phyloP scores from a whole-genome alignment of 2,888 invertebrate genomes.

The Erebia aethiops region DNA sequence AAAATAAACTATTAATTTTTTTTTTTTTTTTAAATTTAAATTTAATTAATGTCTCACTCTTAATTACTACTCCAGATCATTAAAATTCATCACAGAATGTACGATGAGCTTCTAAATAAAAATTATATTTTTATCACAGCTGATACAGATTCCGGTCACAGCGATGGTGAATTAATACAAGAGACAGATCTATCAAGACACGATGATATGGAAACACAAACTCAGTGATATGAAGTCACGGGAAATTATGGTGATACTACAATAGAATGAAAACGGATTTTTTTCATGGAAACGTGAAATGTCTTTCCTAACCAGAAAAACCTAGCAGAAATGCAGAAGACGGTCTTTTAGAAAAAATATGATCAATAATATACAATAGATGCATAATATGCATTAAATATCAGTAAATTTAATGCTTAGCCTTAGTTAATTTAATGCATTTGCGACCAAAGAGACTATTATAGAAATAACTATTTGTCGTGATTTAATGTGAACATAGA shows the following conservation, averaged over 20 bases:
- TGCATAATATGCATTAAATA: not conserved
- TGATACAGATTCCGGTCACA: constrained; percentile 66
- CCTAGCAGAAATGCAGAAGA: no score
- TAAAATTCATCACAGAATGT: not conserved
- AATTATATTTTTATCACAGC: constrained; percentile 45
- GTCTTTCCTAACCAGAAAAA: no score
- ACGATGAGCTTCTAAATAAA: not conserved
- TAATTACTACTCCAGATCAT: not conserved
- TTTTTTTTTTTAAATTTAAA: no score
- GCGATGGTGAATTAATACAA: constrained; percentile 62
- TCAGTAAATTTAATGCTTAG: no score
- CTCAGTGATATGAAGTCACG: constrained; percentile 18
- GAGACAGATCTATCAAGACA: constrained; percentile 66
- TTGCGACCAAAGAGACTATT: constrained; percentile 6
- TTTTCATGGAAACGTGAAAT: no score
- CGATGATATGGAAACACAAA: constrained; percentile 63
- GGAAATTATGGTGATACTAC: constrained; percentile 1
- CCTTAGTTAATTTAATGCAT: constrained; percentile 9
- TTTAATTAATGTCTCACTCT: no score
- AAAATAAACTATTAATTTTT: no score
- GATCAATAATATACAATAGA: not conserved
- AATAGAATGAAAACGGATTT: not conserved
- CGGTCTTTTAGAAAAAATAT: no score
- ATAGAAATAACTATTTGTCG: not conserved
- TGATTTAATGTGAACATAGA: no score